Conservation (phyloP, 2,888 invertebrate species). For the Volucella inanis region DNA sequence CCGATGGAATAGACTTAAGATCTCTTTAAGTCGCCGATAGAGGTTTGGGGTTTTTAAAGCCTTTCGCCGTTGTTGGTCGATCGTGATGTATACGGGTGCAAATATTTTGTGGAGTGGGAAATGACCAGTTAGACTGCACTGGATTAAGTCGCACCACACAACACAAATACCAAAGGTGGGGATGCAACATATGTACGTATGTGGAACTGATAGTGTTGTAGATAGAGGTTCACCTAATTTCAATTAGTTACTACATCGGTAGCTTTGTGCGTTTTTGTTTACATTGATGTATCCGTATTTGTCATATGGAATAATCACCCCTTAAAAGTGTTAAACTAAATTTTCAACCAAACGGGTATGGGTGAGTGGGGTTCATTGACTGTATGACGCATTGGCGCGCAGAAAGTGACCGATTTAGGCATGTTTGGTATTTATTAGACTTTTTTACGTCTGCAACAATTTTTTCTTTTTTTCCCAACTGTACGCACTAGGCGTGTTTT, state of each 20-base stretch:
- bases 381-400: constrained; percentile 21
- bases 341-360: constrained; percentile 12
- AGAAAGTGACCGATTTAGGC: constrained; percentile 16
- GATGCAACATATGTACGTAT: constrained; percentile 20
- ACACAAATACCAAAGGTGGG: constrained; percentile 27
- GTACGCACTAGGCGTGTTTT: constrained; percentile 21
- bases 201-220: no score
- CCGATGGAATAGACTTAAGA: constrained; percentile 54
- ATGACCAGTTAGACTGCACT: constrained; percentile 51
- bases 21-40: constrained; percentile 63
- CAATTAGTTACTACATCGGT: constrained; percentile 46
- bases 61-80: constrained; percentile 42
- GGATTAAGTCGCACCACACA: neutral
- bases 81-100: constrained; percentile 5
- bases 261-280: constrained; percentile 68
- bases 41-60: constrained; percentile 71
- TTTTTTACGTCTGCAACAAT: neutral
- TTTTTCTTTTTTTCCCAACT: neutral
- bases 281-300: constrained; percentile 35
- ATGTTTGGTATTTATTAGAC: constrained; percentile 13
- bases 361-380: constrained; percentile 32
- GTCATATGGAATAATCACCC: constrained; percentile 42
- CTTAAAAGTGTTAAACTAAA: constrained; percentile 22
- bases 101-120: constrained; percentile 50
- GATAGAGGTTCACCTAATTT: constrained; percentile 72